A percentile compares a stretch with the other conserved stretches of the same genome.
Evolutionary conservation across 1,140 invertebrate species (phyloP).

Genomic region (Episyrphus balteatus): DNA sequence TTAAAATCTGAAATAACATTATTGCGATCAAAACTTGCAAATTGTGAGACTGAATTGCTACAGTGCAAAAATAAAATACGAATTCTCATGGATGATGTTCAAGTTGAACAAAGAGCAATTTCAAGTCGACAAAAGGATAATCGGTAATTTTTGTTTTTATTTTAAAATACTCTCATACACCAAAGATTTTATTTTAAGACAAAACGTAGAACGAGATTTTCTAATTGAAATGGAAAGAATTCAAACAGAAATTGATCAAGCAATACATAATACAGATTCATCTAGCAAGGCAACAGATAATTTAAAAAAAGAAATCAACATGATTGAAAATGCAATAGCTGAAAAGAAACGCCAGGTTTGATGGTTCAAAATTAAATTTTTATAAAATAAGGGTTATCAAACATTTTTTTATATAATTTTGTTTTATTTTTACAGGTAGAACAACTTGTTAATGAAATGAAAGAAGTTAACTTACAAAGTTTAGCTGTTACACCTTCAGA

Average conservation of each 20-base stretch:
- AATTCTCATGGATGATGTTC: constrained; percentile 54
- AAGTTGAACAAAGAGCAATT: constrained; percentile 35
- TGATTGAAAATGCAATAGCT: constrained; percentile 64
- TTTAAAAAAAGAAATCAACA: constrained; percentile 63
- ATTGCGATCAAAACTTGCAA: constrained; percentile 68
- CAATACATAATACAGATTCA: constrained; percentile 66
- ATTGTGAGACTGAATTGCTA: constrained; percentile 76
- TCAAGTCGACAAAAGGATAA: constrained; percentile 30
- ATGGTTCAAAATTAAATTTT: constrained; percentile 1
- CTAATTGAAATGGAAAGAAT: constrained; percentile 68
- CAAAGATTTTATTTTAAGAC: constrained; percentile 21
- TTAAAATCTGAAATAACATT: constrained; percentile 74
- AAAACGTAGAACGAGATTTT: constrained; percentile 63
- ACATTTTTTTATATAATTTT: background rate
- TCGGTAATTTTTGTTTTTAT: constrained; percentile 12
- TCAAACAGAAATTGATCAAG: constrained; percentile 71
- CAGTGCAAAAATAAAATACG: constrained; percentile 83
- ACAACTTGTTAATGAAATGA: constrained; percentile 75
- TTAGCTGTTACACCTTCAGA: constrained; percentile 71
- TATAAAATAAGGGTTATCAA: background rate
- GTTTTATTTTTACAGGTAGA: constrained; percentile 45
- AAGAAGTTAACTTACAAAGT: constrained; percentile 82
- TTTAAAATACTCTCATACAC: background rate
- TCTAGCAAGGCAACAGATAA: constrained; percentile 70
- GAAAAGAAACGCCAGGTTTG: constrained; percentile 64